Percentiles rank a stretch among this genome's conserved stretches.
Evolutionary conservation across 2,888 invertebrate genomes (phyloP).

Genomic region (Teleogryllus oceanicus): DNA sequence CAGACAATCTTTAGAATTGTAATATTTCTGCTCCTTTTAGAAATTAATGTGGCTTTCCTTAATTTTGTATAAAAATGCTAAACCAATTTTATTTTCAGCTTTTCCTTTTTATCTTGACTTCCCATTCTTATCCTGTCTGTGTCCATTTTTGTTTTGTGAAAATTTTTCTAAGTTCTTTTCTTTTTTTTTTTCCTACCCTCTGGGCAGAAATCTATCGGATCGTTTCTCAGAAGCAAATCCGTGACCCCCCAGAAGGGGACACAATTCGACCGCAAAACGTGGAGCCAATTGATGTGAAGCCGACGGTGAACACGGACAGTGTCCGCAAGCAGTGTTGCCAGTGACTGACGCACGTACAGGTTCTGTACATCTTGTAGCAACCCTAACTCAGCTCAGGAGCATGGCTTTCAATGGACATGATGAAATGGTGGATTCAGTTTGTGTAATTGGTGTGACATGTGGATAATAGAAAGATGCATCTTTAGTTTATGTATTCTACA

Average conservation of each 20-base stretch:
- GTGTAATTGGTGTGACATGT: constrained; percentile 7
- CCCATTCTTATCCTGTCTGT: neutral
- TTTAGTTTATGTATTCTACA: neutral
- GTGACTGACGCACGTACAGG: constrained; percentile 54
- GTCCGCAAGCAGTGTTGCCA: constrained; percentile 92
- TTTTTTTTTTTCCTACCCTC: constrained; percentile 33
- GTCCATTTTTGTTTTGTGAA: neutral
- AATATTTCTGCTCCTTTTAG: no score
- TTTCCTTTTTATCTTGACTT: constrained; percentile 3
- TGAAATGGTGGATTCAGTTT: constrained; percentile 1
- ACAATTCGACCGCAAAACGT: constrained; percentile 84
- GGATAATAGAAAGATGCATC: neutral
- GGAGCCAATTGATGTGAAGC: constrained; percentile 84
- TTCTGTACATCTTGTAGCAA: constrained; percentile 26
- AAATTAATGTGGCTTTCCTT: no score
- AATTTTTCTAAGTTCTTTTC: constrained; percentile 33
- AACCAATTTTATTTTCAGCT: neutral
- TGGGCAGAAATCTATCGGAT: constrained; percentile 93
- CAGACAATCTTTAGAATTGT: no score
- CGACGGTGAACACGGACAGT: constrained; percentile 78
- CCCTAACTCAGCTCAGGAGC: constrained; percentile 18
- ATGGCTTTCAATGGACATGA: constrained; percentile 18
- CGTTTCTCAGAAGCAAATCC: constrained; percentile 96
- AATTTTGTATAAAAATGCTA: no score
- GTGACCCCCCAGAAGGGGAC: constrained; percentile 92